These are phyloP conservation scores for Eospalax fontanierii DNA, from an alignment of 2,797 vertebrate genomes.

Conservation along the genomic window DNA sequence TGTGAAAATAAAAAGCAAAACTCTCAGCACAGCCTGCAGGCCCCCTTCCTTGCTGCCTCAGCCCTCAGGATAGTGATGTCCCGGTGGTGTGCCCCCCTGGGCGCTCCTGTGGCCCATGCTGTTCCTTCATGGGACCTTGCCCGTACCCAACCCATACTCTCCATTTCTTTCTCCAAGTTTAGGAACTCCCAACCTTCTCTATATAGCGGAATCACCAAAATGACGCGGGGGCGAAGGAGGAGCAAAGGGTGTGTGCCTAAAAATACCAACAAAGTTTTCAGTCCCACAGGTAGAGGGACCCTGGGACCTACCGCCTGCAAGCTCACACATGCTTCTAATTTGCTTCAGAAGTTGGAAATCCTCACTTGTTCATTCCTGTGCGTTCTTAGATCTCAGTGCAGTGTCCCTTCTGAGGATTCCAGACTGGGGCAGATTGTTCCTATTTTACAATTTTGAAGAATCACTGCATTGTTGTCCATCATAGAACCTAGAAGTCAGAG, in stretches of 20 bases:
- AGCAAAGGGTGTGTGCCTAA: background rate
- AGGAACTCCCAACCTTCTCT: background rate
- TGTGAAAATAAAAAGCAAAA: constrained; percentile 15
- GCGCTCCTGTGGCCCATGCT: background rate
- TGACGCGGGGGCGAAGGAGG: too few relatives aligned
- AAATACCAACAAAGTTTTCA: background rate
- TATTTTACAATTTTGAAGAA: background rate
- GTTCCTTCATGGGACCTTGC: background rate
- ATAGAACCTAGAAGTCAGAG: background rate
- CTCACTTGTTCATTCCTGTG: background rate
- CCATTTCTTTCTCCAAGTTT: background rate
- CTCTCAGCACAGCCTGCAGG: background rate
- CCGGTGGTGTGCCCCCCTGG: background rate
- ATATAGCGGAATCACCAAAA: background rate
- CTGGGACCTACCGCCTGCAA: background rate
- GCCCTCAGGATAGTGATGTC: background rate
- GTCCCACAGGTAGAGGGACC: background rate
- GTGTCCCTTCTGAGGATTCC: background rate
- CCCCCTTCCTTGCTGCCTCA: background rate
- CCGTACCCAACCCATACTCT: background rate
- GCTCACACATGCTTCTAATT: background rate
- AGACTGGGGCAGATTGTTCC: background rate
- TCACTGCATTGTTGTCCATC: background rate
- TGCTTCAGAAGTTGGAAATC: background rate
- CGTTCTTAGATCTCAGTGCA: background rate